Evolutionary conservation across 2,888 invertebrate genomes (phyloP).

Genomic region (Alcis repandata): DNA sequence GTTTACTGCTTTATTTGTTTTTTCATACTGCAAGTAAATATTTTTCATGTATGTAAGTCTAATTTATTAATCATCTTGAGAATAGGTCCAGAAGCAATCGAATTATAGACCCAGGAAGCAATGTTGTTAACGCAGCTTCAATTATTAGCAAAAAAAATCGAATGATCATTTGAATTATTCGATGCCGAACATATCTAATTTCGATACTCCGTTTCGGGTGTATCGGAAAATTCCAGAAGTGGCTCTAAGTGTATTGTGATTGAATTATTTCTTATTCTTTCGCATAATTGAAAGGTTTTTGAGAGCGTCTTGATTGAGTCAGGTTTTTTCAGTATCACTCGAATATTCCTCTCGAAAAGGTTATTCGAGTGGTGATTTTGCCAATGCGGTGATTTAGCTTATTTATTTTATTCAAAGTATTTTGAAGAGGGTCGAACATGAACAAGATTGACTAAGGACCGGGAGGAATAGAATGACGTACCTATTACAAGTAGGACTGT

Average conservation of each 20-base stretch:
- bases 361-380: conserved; percentile 19
- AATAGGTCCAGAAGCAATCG: too few species aligned
- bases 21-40: too few species aligned
- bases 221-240: conserved; percentile 44
- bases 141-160: neutral
- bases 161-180: neutral
- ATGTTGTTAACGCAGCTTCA: too few species aligned
- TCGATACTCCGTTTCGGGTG: conserved; percentile 25
- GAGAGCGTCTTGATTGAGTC: conserved; percentile 42
- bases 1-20: too few species aligned
- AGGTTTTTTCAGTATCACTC: conserved; percentile 33
- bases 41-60: too few species aligned
- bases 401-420: conserved; percentile 20
- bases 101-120: too few species aligned
- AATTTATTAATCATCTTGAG: too few species aligned
- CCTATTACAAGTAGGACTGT: neutral
- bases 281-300: conserved; percentile 49
- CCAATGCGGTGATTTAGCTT: conserved; percentile 19
- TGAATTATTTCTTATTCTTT: conserved; percentile 46
- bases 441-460: conserved; percentile 1
- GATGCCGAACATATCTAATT: conserved; percentile 2
- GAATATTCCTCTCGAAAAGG: conserved; percentile 28
- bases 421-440: conserved; percentile 14
- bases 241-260: conserved; percentile 46
- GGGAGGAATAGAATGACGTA: neutral